Evolutionary conservation across 2,888 invertebrate species (phyloP), one percentile per base, ranked within the genome.

Genomic region (Drosophila kuntzei): DNA sequence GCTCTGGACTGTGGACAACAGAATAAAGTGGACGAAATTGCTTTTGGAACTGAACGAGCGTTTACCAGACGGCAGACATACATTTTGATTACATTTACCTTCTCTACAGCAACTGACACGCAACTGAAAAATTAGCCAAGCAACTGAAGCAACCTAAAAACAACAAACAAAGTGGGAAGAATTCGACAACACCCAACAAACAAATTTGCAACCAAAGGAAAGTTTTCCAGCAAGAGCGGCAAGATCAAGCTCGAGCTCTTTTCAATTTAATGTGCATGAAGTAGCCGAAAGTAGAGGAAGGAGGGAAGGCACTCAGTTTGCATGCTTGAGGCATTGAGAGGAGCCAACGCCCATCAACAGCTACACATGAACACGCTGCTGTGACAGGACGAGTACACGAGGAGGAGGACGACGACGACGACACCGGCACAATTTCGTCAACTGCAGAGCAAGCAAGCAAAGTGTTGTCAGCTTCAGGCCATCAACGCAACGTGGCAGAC

Each of bases 1-100:
- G 83, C 79, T 53, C 16, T 43, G 76, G 67, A 84, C 84, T 68
- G 82, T 81, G 87, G 74, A 85, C 68, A 87, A 81, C 77, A 74
- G 88, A 87, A 87, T 80, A 87, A 89, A 85, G 86, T 85, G 86
- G 89, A 85, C 89, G 82, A 84, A 87, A 89, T 85, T 87, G 87
- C 87, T 87, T 79, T 89, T 89, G 74, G 65, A 79, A 74, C 51
- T 73, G 66, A 73, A 73, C 50, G 70, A 73, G 63, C 68, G 58
- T 62, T 79, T 79, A 63, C 59, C 65, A 66, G 71, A 69, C 66
- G 58, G 37, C 43, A 51, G 67, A 62, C 63, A 84, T 78, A 70
- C 68, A 78, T 85, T 82, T 85, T 86, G 82, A 79, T 74, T 81
- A 87, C 76, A 79, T 76, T 81, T 79, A 79, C 82, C 76, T 67